Conservation (phyloP, 2,797 vertebrate species). For the Paedocypris micromegethes region DNA sequence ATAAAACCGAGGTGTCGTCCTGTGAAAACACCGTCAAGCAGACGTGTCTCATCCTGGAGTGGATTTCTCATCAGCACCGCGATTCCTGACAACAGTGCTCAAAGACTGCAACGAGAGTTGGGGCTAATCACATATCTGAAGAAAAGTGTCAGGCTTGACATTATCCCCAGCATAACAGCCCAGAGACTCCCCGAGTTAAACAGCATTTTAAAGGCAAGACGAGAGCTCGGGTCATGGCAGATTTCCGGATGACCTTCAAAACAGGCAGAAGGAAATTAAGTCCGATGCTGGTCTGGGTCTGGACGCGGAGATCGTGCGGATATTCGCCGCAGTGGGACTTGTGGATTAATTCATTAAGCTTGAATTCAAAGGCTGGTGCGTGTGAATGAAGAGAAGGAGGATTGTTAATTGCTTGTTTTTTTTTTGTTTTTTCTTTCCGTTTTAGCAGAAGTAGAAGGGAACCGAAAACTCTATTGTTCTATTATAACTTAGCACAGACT, state of each 20-base stretch:
- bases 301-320: neutral
- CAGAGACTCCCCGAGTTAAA: conserved; percentile 32
- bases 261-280: conserved; percentile 27
- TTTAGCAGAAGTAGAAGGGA: neutral
- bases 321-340: conserved; percentile 10
- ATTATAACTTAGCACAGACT: no score
- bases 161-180: conserved; percentile 28
- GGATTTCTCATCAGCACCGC: conserved; percentile 13
- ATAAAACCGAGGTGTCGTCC: neutral
- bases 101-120: conserved; percentile 10
- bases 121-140: conserved; percentile 30
- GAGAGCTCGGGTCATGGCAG: conserved; percentile 21
- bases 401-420: neutral
- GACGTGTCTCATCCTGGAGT: conserved; percentile 3
- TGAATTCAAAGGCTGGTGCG: conserved; percentile 21
- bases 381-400: conserved; percentile 29
- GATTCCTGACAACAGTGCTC: conserved; percentile 16
- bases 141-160: conserved; percentile 28
- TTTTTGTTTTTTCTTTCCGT: conserved; percentile 10
- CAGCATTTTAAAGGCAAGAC: conserved; percentile 35
- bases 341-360: conserved; percentile 25
- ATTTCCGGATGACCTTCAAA: conserved; percentile 33
- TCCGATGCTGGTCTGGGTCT: conserved; percentile 14
- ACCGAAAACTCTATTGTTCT: no score
- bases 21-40: conserved; percentile 7